phyloP scores from a whole-genome alignment of 2,888 invertebrate genomes.

The Xanthia icteritia region DNA sequence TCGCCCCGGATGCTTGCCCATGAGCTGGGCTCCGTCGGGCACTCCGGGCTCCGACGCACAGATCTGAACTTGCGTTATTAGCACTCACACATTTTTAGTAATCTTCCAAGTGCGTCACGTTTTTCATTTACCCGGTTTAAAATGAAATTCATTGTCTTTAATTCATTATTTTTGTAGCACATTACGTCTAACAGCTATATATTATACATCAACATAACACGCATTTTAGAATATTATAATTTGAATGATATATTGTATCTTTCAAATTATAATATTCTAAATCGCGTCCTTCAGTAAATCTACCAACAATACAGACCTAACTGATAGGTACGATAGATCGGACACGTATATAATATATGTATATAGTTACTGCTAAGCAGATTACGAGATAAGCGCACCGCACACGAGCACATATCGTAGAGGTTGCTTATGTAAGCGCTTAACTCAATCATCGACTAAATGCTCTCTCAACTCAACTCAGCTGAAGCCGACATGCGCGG shows the following conservation, averaged over 20 bases:
- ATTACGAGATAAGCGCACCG: slow-evolving; percentile 10
- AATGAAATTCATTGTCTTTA: background rate
- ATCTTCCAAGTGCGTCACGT: background rate
- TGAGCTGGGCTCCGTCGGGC: background rate
- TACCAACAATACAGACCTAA: background rate
- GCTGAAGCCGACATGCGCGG: background rate
- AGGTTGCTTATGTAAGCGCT: slow-evolving; percentile 3
- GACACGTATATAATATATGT: background rate
- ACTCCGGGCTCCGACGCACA: background rate
- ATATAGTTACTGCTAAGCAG: slow-evolving; percentile 2
- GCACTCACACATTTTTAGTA: background rate
- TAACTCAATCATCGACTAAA: slow-evolving; percentile 15
- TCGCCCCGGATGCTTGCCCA: slow-evolving; percentile 9
- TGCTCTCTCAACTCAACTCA: slow-evolving; percentile 12
- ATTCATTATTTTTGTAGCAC: background rate
- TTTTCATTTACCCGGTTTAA: background rate
- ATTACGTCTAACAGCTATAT: background rate
- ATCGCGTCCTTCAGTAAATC: background rate
- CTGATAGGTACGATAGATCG: too few species aligned
- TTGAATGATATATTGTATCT: background rate
- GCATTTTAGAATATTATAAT: background rate
- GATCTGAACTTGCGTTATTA: background rate
- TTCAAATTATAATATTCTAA: too few species aligned
- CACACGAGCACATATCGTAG: background rate
- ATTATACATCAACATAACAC: background rate